Conservation (phyloP, 1,140 invertebrate genomes). For the Palaemon carinicauda region DNA sequence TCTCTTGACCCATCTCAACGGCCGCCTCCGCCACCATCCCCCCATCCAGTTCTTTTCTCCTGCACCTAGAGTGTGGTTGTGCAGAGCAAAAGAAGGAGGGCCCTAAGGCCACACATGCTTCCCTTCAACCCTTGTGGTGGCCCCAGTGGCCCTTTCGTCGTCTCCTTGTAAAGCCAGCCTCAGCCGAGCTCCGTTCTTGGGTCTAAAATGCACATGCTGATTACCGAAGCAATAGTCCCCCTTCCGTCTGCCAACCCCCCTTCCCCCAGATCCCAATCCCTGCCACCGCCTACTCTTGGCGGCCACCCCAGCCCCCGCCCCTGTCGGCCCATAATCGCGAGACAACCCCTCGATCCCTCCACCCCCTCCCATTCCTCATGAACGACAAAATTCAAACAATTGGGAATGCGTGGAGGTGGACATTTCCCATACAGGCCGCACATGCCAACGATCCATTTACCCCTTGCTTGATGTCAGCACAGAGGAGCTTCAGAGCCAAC, state of each 20-base stretch:
- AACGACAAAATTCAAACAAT: constrained; percentile 56
- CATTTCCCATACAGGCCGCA: constrained; percentile 52
- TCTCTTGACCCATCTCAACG: background rate
- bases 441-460: constrained; percentile 50
- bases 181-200: constrained; percentile 23
- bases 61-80: too few species aligned
- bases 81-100: too few species aligned
- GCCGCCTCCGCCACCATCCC: background rate
- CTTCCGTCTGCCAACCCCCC: background rate
- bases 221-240: constrained; percentile 53
- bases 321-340: background rate
- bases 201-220: constrained; percentile 54
- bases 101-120: background rate
- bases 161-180: background rate
- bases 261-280: background rate
- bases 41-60: background rate
- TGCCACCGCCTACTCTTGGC: background rate
- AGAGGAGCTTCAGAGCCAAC: too few species aligned
- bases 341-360: background rate
- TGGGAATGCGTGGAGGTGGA: constrained; percentile 51
- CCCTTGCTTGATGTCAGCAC: constrained; percentile 54
- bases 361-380: constrained; percentile 43
- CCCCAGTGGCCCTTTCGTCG: background rate
- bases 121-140: background rate
- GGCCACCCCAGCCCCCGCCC: background rate